Conservation (phyloP, 2,888 invertebrate species). For the Loripinus fragilis region DNA sequence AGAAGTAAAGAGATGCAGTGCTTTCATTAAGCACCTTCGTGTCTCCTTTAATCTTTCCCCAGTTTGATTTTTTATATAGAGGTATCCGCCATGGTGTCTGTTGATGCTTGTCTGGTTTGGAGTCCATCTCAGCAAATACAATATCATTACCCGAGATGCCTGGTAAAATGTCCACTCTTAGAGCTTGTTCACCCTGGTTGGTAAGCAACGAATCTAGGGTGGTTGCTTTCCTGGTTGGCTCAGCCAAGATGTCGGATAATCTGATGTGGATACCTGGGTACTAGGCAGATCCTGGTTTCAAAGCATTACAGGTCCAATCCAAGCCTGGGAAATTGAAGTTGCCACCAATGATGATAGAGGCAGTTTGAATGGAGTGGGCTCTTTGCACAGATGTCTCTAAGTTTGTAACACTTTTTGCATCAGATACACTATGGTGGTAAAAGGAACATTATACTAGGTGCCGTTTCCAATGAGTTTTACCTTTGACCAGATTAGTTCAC, state of each 20-base stretch:
- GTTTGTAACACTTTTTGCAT: too few species aligned
- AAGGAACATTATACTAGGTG: too few species aligned
- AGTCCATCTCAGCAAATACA: constrained; percentile 25
- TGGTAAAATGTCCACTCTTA: constrained; percentile 13
- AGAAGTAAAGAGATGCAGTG: not conserved
- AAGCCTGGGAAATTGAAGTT: constrained; percentile 30
- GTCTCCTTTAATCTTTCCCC: too few species aligned
- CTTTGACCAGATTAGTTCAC: constrained; percentile 19
- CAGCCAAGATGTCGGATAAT: constrained; percentile 8
- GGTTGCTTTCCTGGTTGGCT: constrained; percentile 24
- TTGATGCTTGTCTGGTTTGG: not conserved
- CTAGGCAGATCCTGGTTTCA: constrained; percentile 16
- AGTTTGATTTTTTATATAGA: too few species aligned
- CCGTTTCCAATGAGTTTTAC: too few species aligned
- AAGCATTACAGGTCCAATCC: constrained; percentile 14
- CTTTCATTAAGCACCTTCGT: too few species aligned
- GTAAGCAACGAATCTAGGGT: constrained; percentile 22
- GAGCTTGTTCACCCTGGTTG: constrained; percentile 7
- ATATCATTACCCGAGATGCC: constrained; percentile 42
- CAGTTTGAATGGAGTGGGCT: constrained; percentile 23
- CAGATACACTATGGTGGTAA: too few species aligned
- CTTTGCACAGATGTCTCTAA: constrained; percentile 24
- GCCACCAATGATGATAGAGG: constrained; percentile 19
- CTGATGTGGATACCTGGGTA: not conserved
- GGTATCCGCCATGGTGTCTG: not conserved